Evolutionary conservation across 2,113 vertebrate genomes (phyloP).

Genomic region (Bombycilla garrulus): DNA sequence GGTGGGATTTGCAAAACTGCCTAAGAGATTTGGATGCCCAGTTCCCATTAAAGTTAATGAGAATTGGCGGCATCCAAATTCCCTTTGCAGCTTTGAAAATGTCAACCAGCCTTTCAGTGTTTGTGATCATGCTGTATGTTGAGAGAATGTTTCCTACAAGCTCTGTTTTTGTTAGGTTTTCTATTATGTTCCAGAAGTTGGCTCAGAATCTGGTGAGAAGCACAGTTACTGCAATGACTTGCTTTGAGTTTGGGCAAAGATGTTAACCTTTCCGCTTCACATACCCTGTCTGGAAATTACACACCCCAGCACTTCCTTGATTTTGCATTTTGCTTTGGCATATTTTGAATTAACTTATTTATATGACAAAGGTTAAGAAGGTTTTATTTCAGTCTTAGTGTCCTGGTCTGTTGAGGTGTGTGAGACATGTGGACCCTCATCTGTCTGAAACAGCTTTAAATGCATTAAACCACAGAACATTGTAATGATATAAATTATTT

Average conservation of each 20-base stretch:
- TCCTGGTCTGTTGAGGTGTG: background rate
- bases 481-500: constrained; percentile 67
- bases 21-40: constrained; percentile 58
- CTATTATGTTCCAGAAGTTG: background rate
- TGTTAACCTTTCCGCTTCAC: background rate
- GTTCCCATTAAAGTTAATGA: constrained; percentile 65
- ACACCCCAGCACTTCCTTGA: background rate
- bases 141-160: constrained; percentile 36
- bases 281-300: background rate
- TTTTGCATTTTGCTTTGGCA: background rate
- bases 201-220: background rate
- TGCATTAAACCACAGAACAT: constrained; percentile 34
- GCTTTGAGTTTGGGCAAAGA: constrained; percentile 8
- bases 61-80: constrained; percentile 61
- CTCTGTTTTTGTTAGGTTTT: constrained; percentile 42
- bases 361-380: background rate
- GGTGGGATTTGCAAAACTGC: constrained; percentile 62
- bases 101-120: constrained; percentile 51
- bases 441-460: constrained; percentile 14
- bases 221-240: background rate
- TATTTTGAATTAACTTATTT: background rate
- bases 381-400: background rate
- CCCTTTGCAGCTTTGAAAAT: constrained; percentile 65
- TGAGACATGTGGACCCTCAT: background rate
- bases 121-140: constrained; percentile 53